These are phyloP conservation scores for Empis stercorea DNA, from an alignment of 2,888 invertebrate genomes.

Conservation along the genomic window DNA sequence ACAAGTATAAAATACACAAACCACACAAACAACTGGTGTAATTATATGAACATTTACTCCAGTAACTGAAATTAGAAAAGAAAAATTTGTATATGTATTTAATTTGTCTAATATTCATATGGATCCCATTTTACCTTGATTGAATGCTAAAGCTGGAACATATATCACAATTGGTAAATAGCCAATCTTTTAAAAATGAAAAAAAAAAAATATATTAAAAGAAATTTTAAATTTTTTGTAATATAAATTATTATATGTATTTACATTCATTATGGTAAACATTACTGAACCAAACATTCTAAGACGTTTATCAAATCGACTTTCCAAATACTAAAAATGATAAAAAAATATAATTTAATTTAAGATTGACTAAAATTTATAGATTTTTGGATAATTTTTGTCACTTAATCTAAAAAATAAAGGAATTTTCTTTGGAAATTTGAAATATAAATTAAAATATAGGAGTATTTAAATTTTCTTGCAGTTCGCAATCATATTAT, in stretches of 20 bases:
- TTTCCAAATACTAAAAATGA: conserved; percentile 53
- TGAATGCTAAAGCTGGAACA: conserved; percentile 66
- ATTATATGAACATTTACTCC: conserved; percentile 71
- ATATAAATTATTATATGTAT: conserved; percentile 26
- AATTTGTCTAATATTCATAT: no score
- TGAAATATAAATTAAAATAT: no score
- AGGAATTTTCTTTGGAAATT: no score
- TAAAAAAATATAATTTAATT: neutral
- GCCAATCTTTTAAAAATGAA: conserved; percentile 44
- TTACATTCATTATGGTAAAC: conserved; percentile 60
- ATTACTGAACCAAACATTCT: conserved; percentile 59
- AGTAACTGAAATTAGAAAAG: conserved; percentile 49
- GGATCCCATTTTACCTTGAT: conserved; percentile 46
- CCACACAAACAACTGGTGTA: conserved; percentile 68
- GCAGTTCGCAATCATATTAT: no score
- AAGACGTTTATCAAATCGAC: conserved; percentile 56
- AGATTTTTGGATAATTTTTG: no score
- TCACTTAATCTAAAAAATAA: no score
- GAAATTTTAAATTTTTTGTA: neutral
- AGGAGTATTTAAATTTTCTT: no score
- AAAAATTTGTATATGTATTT: neutral
- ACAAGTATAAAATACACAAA: conserved; percentile 79
- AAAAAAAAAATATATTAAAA: conserved; percentile 1
- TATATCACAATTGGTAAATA: conserved; percentile 71
- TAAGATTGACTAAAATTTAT: no score